These are phyloP conservation scores for Crotalus viridis DNA, from an alignment of 2,113 vertebrate genomes.

Conservation along the genomic window DNA sequence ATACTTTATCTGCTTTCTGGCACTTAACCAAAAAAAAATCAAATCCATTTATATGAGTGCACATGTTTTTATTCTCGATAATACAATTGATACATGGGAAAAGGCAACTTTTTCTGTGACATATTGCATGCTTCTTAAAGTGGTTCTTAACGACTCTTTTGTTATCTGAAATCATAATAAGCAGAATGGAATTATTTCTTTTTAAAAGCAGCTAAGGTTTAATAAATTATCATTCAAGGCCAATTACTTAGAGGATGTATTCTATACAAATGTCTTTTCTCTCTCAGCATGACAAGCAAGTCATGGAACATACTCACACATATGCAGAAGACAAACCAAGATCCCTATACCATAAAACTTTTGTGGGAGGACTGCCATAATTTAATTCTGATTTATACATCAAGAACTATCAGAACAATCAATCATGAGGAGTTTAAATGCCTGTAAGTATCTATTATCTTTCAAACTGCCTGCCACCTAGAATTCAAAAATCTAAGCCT, in stretches of 20 bases:
- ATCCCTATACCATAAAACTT: conserved; percentile 5
- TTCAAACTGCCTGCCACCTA: not conserved
- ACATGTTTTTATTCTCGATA: conserved; percentile 27
- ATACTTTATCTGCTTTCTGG: not conserved
- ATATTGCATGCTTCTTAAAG: not conserved
- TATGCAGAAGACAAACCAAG: not conserved
- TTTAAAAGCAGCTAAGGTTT: conserved; percentile 33
- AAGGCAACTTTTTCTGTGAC: conserved; percentile 29
- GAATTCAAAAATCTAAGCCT: not conserved
- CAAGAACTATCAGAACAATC: not conserved
- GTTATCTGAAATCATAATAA: conserved; percentile 39
- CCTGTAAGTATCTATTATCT: not conserved
- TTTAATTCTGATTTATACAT: not conserved
- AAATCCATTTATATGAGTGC: not conserved
- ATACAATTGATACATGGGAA: not conserved
- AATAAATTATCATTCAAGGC: conserved; percentile 31
- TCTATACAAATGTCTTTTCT: not conserved
- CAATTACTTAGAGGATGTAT: conserved; percentile 19
- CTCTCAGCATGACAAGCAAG: conserved; percentile 31
- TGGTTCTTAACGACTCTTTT: conserved; percentile 29
- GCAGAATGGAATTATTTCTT: conserved; percentile 20
- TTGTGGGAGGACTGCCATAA: conserved; percentile 21
- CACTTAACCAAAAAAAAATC: not conserved
- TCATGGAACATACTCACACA: not conserved
- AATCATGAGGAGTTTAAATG: not conserved